Conservation (phyloP, 2,888 invertebrate species). For the Dysmachus trigonus region DNA sequence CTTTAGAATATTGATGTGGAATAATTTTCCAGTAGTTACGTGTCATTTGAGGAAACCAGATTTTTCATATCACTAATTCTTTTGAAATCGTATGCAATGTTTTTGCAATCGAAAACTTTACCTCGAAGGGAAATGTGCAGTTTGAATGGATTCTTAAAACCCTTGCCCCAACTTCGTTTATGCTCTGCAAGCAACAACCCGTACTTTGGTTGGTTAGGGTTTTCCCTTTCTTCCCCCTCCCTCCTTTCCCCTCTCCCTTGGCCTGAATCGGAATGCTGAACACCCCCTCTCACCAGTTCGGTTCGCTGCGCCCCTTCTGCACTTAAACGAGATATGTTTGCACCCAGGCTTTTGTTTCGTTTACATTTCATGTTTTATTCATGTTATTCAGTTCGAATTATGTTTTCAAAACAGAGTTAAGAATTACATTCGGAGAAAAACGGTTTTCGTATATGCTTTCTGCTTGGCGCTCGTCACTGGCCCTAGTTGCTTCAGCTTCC, state of each 20-base stretch:
- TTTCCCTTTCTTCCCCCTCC: not conserved
- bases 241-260: not conserved
- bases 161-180: not conserved
- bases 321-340: not conserved
- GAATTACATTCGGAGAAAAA: not conserved
- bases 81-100: not conserved
- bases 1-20: too few species aligned
- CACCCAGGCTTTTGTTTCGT: slow-evolving; percentile 3
- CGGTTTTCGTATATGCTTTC: not conserved
- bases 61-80: not conserved
- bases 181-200: not conserved
- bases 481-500: not conserved
- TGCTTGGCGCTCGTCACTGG: not conserved
- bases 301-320: not conserved
- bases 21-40: not conserved
- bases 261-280: not conserved
- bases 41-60: not conserved
- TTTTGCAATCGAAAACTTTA: not conserved
- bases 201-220: not conserved
- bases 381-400: not conserved
- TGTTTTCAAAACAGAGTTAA: not conserved
- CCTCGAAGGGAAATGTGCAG: not conserved
- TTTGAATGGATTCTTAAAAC: not conserved
- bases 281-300: not conserved
- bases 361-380: slow-evolving; percentile 17